These are phyloP conservation scores for Charanyca ferruginea DNA, from an alignment of 2,888 invertebrate genomes.

Conservation along the genomic window DNA sequence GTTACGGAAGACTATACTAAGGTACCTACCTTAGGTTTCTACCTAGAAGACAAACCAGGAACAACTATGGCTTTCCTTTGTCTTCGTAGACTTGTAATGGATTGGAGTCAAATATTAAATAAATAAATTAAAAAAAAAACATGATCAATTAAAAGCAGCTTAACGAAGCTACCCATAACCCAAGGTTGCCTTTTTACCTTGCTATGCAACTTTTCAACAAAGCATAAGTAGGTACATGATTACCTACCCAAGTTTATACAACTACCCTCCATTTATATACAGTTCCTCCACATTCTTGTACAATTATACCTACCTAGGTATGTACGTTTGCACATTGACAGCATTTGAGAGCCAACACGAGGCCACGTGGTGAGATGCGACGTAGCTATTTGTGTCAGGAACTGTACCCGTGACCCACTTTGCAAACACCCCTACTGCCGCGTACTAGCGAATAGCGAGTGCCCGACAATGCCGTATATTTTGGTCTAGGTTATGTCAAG, in stretches of 20 bases:
- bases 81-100: not conserved
- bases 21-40: not conserved
- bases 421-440: slow-evolving; percentile 81
- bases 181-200: not conserved
- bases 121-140: not conserved
- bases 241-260: slow-evolving; percentile 11
- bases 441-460: slow-evolving; percentile 50
- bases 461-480: slow-evolving; percentile 81
- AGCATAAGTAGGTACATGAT: not conserved
- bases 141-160: not conserved
- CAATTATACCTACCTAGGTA: slow-evolving; percentile 26
- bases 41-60: not conserved
- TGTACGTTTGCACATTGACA: slow-evolving; percentile 65
- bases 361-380: slow-evolving; percentile 86
- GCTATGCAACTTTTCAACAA: not conserved
- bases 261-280: slow-evolving; percentile 7
- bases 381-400: slow-evolving; percentile 89
- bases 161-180: not conserved
- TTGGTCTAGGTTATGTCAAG: slow-evolving; percentile 86
- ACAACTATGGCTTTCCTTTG: not conserved
- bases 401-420: slow-evolving; percentile 90
- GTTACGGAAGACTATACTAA: not conserved
- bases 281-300: slow-evolving; percentile 19
- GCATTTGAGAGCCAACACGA: slow-evolving; percentile 75
- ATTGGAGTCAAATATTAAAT: not conserved